Base-by-base conservation (phyloP, 2,888 invertebrate genomes). In the Drosophila seclusa region DNA sequence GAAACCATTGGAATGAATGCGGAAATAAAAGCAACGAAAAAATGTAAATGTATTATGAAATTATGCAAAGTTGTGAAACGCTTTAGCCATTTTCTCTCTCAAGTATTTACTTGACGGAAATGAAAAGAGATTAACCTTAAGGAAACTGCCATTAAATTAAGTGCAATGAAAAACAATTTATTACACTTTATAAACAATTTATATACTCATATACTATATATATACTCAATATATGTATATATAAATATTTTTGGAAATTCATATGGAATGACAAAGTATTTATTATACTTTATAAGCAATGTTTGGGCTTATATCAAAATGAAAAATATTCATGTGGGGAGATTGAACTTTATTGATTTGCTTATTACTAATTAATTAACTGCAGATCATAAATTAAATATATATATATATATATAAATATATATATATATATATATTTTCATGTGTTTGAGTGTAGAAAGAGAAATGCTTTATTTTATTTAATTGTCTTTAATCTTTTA, bases 11-110 rank as follows among this genome's bases (percentile, higher is more conserved):
- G 32, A 18, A 32, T 11, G 11, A 54, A 29, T n/a, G 38, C 18
- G 54, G n/a, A 45, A 48, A 32, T 5, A 34, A 49, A 34, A 29
- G 31, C 55, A n/a, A 57, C 21, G 8, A 32, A 29, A 16, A 52
- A 36, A 52, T 34, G 29, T 29, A 31, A 60, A 52, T 45, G 6
- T 24, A 2, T 36, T 31, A 50, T 55, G 11, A n/a, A 55, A 55
- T 55, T 55, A 42, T 42, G 13, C 24, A 13, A 29, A 40, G 18
- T 40, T 8, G 57, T 10, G 24, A 27, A 27, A 27, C n/a, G 24
- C 27, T n/a, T 7, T 8, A 40, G n/a, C 7, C 6, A 11, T 21
- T 21, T 27, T 16, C 4, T 45, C 16, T 16, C 6, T 45, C 45
- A 16, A 29, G 38, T 29, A n/a, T 55, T 55, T 29, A 8, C 38